Evolutionary conservation across 2,888 invertebrate genomes (phyloP), one percentile per base, ranked within the genome.

Genomic region (Allacma fusca): DNA sequence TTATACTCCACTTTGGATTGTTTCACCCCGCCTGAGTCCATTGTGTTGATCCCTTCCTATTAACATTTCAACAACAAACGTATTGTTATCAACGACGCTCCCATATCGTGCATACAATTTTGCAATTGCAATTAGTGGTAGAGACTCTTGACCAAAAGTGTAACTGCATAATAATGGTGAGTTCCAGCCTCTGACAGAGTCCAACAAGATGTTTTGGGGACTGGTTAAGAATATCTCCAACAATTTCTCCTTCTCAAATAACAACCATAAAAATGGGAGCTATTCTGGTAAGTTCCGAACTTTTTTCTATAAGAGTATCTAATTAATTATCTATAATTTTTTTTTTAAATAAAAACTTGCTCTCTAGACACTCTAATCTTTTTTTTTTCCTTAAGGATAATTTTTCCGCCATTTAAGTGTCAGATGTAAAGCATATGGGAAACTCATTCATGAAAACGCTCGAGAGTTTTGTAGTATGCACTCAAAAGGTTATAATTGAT

Each of bases 191-290:
- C 50, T 50, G 50, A 50, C 50, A 16, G 7, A 2, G 9, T 12
- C 50, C 16, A 5, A 50, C 50, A n/a, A 50, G 16, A 50, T 50
- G 50, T 50, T 50, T 16, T 50, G 50, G 50, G 50, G 50, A 50
- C 50, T 50, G 4, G n/a, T 50, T 5, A 50, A 50, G 16, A 50
- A 50, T 50, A 5, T 50, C 16, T 50, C 50, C 16, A 50, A 50
- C 50, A 50, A 50, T n/a, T 50, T 50, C 50, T 50, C 50, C 50
- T 50, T 50, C 50, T 50, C 50, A 1, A 50, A 50, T 50, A 50
- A 50, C 50, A 50, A 50, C 50, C 50, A 50, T 2, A 50, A 50
- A n/a, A 50, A 5, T 50, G n/a, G 50, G 19, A 50, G 19, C 50
- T 50, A 50, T n/a, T 50, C 50, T 16, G 50, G 50, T 50, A 50